Evolutionary conservation across 2,113 vertebrate species (phyloP).

Genomic region (Kobus ellipsiprymnus): DNA sequence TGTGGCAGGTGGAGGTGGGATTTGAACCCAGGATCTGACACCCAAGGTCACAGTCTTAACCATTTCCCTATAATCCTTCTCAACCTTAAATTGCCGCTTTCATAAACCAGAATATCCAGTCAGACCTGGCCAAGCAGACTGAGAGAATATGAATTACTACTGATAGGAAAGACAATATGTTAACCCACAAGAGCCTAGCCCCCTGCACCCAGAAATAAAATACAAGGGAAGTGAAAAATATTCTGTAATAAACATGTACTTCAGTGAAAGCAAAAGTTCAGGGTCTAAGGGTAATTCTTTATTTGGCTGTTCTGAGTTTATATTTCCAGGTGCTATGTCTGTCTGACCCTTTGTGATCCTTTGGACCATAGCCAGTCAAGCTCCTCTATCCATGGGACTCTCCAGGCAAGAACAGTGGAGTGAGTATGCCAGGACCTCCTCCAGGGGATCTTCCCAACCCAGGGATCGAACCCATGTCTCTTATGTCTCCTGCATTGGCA

Average conservation of each 20-base stretch:
- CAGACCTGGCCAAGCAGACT: not conserved
- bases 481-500: not conserved
- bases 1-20: not conserved
- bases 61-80: not conserved
- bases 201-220: conserved; percentile 19
- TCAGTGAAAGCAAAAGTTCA: not conserved
- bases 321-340: not conserved
- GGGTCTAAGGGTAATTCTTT: not conserved
- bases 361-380: not conserved
- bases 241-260: not conserved
- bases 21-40: not conserved
- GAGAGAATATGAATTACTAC: not conserved
- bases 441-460: not conserved
- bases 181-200: not conserved
- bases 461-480: not conserved
- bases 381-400: not conserved
- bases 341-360: not conserved
- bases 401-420: not conserved
- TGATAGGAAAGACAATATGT: not conserved
- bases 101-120: not conserved
- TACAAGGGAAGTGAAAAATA: conserved; percentile 16
- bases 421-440: not conserved
- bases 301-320: not conserved
- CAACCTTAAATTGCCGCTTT: not conserved
- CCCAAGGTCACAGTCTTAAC: not conserved